Evolutionary conservation across 2,888 invertebrate species (phyloP).

Genomic region (Drosophila anomalata): DNA sequence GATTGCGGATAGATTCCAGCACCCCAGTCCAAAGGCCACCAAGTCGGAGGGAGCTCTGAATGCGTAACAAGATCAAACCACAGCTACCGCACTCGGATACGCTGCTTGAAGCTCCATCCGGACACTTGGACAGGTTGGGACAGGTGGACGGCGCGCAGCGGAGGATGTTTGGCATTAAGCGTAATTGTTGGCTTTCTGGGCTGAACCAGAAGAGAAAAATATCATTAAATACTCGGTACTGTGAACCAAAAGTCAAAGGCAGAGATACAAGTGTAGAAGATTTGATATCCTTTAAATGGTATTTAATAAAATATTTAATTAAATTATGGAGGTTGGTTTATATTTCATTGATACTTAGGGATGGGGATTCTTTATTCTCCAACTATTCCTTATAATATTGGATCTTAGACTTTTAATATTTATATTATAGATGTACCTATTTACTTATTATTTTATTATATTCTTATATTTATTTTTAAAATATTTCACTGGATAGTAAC

Average conservation of each 20-base stretch:
- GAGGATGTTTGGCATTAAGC: conserved; percentile 81
- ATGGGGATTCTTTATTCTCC: no score
- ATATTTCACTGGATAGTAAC: neutral
- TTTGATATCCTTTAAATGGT: conserved; percentile 20
- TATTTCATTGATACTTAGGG: no score
- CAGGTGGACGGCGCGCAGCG: conserved; percentile 25
- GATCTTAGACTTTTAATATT: no score
- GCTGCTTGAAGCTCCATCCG: neutral
- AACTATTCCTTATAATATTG: no score
- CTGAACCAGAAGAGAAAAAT: conserved; percentile 49
- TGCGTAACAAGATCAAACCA: conserved; percentile 80
- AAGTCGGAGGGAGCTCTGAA: conserved; percentile 50
- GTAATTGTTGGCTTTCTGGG: conserved; percentile 70
- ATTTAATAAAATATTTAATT: no score
- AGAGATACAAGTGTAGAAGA: conserved; percentile 72
- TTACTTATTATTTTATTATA: no score
- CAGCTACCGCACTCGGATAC: conserved; percentile 64
- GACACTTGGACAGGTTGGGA: conserved; percentile 20
- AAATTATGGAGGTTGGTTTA: no score
- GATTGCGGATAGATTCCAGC: conserved; percentile 33
- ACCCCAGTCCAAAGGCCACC: conserved; percentile 36
- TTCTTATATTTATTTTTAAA: neutral
- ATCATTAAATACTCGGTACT: conserved; percentile 73
- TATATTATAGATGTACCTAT: no score
- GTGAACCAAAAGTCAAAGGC: conserved; percentile 59